These are phyloP conservation scores for Notolepis coatsorum DNA, from an alignment of 2,797 vertebrate genomes.

Conservation along the genomic window DNA sequence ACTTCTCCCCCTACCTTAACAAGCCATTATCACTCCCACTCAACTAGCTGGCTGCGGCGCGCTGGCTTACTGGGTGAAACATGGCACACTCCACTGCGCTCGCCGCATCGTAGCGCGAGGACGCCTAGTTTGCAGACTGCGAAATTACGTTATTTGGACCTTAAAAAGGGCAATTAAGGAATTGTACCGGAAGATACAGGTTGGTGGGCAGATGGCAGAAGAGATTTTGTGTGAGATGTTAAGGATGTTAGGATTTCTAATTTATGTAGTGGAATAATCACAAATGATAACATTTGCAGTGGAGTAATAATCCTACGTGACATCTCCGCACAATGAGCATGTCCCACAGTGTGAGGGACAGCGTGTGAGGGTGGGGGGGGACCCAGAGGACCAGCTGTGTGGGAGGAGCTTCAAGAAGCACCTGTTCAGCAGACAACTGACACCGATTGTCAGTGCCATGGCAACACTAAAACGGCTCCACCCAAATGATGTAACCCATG, in stretches of 20 bases:
- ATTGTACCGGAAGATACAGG: slow-evolving; percentile 18
- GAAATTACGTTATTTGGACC: slow-evolving; percentile 36
- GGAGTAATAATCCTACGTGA: neutral
- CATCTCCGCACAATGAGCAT: too few species aligned
- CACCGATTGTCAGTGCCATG: slow-evolving; percentile 13
- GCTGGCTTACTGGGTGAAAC: slow-evolving; percentile 49
- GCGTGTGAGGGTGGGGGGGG: neutral
- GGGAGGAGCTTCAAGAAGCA: slow-evolving; percentile 27
- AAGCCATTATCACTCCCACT: slow-evolving; percentile 63
- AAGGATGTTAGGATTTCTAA: neutral
- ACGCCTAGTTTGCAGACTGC: slow-evolving; percentile 15
- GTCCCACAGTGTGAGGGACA: neutral
- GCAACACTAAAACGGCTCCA: neutral
- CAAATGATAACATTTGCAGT: neutral
- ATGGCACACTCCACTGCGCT: slow-evolving; percentile 39
- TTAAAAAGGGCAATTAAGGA: slow-evolving; percentile 49
- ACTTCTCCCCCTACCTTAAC: slow-evolving; percentile 66
- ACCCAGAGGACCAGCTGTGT: slow-evolving; percentile 12
- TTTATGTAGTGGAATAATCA: neutral
- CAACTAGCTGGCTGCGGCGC: slow-evolving; percentile 17
- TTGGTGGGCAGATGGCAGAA: too few species aligned
- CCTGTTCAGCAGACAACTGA: slow-evolving; percentile 30
- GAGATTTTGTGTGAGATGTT: too few species aligned
- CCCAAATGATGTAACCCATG: neutral
- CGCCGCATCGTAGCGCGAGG: slow-evolving; percentile 32